A percentile compares a stretch with the other conserved stretches of the same genome.
phyloP scores from a whole-genome alignment of 2,888 invertebrate species.

The Calameuta filiformis region DNA sequence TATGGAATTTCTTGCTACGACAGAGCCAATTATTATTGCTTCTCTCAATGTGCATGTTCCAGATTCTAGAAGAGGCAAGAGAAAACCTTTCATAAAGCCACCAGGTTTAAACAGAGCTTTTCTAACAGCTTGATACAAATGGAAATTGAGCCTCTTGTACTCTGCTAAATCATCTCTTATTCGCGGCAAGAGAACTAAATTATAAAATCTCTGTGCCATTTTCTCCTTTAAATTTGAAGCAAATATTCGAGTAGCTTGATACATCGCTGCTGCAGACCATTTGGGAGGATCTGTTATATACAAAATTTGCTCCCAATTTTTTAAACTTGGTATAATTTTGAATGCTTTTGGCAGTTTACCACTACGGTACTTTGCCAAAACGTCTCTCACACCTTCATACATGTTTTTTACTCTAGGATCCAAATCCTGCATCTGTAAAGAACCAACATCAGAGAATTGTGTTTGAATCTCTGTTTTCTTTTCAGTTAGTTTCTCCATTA shows the following conservation, averaged over 20 bases:
- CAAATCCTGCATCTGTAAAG: constrained; percentile 82
- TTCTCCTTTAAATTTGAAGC: constrained; percentile 96
- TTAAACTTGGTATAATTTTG: constrained; percentile 92
- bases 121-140: constrained; percentile 92
- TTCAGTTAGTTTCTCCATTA: constrained; percentile 92
- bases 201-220: constrained; percentile 96
- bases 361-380: constrained; percentile 89
- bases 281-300: constrained; percentile 87
- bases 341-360: constrained; percentile 99
- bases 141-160: constrained; percentile 95
- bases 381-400: constrained; percentile 91
- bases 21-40: constrained; percentile 94
- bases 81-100: constrained; percentile 95
- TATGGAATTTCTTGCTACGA: constrained; percentile 90
- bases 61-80: constrained; percentile 80
- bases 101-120: constrained; percentile 97
- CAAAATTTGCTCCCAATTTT: constrained; percentile 94
- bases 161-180: constrained; percentile 95
- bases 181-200: constrained; percentile 90
- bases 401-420: constrained; percentile 86
- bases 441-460: constrained; percentile 83
- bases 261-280: constrained; percentile 99
- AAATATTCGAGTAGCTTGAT: constrained; percentile 94
- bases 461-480: constrained; percentile 91
- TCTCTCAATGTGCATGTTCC: constrained; percentile 96